Evolutionary conservation across 1,140 invertebrate species (phyloP), one percentile per base, ranked within the genome.

Genomic region (Drosophila asahinai): DNA sequence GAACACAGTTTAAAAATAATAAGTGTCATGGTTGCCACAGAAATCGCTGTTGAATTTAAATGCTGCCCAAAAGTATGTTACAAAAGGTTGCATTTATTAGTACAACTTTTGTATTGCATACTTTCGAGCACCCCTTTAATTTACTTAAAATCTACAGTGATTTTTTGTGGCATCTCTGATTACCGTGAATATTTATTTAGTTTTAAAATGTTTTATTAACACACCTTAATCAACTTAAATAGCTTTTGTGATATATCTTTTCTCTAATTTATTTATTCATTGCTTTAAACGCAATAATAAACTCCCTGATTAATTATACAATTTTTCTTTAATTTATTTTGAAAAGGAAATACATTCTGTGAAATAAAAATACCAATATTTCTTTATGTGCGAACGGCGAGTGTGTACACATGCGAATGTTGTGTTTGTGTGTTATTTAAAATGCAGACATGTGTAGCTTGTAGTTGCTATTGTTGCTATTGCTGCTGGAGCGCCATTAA

Each of bases 391-490:
- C 12, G 36, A 3, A 11, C 33, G 9, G 33, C 33, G 62, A 36
- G 43, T 66, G 17, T 66, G 30, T 42, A 38, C 58, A 33, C 33
- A 36, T 9, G 33, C 33, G 25, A 59, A 19, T 68, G 30, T 62
- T 52, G 55, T 42, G 49, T 71, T 61, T 82, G 75, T 77, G 63
- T 86, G 67, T 83, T 86, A 87, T 87, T 86, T 83, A 74, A 87
- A 80, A 83, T 86, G 72, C 78, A 81, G 68, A 77, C 78, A 90
- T 89, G 63, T 90, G 81, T 75, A 65, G 81, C 62, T 45, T 78
- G 72, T 54, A 79, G 66, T 68, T 75, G 73, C 11, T 62, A 48
- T 51, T 70, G 71, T 55, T 77, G 54, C 19, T 74, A 48, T 60
- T 74, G 71, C 71, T 71, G n/a, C 55, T 75, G 70, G 58, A 51